Percentiles rank a stretch among this genome's conserved stretches.
Conservation (phyloP, 2,888 invertebrate genomes). For the Apamea crenata region DNA sequence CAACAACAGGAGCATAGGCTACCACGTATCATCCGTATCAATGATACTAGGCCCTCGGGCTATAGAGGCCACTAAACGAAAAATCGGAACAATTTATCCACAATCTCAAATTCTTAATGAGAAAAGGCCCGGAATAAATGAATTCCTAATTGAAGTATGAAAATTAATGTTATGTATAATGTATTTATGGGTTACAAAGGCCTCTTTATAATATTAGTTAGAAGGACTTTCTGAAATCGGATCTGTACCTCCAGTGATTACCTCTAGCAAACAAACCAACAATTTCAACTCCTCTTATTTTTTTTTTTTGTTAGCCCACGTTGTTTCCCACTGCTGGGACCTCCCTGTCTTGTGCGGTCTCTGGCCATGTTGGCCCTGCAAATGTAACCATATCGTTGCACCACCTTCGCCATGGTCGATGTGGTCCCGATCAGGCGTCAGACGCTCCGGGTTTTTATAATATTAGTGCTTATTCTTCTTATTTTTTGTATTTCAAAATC, state of each 20-base stretch:
- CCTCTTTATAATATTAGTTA: background rate
- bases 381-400: no score
- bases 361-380: no score
- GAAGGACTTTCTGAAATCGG: no score
- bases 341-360: no score
- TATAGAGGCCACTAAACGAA: background rate
- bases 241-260: no score
- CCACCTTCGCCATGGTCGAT: no score
- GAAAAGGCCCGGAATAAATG: background rate
- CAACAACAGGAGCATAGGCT: background rate
- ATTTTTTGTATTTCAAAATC: background rate
- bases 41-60: no score
- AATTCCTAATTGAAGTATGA: background rate
- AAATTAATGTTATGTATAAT: background rate
- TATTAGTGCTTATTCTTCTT: background rate
- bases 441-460: background rate
- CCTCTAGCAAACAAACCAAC: no score
- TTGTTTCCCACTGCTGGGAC: no score
- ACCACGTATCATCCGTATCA: background rate
- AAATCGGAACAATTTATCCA: background rate
- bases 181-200: background rate
- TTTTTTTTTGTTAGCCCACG: no score
- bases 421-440: no score
- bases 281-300: no score
- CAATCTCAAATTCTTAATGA: background rate